phyloP scores from a whole-genome alignment of 2,797 vertebrate genomes.

The Limosa lapponica region DNA sequence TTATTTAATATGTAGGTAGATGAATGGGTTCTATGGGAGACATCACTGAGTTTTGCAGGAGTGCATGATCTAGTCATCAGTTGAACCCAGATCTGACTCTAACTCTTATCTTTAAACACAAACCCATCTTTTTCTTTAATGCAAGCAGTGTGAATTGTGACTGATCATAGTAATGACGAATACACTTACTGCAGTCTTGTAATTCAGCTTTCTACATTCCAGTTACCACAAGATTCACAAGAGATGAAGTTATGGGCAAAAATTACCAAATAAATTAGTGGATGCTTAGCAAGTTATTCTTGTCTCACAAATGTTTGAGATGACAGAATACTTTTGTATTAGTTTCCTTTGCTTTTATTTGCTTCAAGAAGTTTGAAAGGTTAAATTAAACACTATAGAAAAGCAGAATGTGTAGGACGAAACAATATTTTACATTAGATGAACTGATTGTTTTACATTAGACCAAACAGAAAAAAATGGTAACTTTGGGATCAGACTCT shows the following conservation, averaged over 20 bases:
- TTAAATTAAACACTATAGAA: neutral
- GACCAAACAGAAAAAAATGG: neutral
- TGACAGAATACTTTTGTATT: neutral
- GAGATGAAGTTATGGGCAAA: neutral
- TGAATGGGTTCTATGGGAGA: neutral
- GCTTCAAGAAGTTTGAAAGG: neutral
- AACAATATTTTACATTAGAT: neutral
- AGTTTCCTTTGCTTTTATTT: neutral
- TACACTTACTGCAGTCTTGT: neutral
- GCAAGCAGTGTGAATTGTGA: neutral
- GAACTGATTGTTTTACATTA: neutral
- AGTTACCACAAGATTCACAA: neutral
- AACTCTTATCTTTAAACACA: neutral
- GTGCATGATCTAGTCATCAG: neutral
- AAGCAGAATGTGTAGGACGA: neutral
- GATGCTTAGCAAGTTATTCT: neutral
- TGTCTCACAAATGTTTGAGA: neutral
- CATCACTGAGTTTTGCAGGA: neutral
- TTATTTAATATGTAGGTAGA: neutral
- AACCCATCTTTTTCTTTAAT: neutral
- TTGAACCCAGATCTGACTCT: neutral
- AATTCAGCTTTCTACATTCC: neutral
- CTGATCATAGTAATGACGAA: neutral
- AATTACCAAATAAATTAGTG: neutral
- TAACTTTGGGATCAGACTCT: neutral